Percentiles rank a stretch among this genome's conserved stretches.
phyloP scores from a whole-genome alignment of 1,140 invertebrate genomes.

The Thaumetopoea pityocampa region DNA sequence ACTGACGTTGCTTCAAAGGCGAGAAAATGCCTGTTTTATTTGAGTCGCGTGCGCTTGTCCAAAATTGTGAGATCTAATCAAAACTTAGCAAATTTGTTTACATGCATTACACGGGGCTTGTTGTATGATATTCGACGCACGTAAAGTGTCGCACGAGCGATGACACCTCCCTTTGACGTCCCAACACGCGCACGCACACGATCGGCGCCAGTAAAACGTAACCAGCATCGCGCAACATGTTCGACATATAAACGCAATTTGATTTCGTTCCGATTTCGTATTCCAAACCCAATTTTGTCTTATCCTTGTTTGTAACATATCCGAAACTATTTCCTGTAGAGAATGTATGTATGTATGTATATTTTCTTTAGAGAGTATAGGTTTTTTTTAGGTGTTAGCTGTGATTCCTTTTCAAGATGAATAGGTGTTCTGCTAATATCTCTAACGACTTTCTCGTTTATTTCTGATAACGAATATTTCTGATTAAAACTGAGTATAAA shows the following conservation, averaged over 20 bases:
- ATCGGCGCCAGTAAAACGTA: slow-evolving; percentile 52
- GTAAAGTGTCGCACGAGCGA: slow-evolving; percentile 42
- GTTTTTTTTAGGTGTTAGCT: no score
- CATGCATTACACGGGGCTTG: slow-evolving; percentile 44
- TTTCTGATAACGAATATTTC: no score
- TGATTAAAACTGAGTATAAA: no score
- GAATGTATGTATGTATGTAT: no score
- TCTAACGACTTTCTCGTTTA: no score
- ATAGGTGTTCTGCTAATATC: no score
- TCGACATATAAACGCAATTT: slow-evolving; percentile 57
- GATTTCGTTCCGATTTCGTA: slow-evolving; percentile 37
- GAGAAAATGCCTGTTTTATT: slow-evolving; percentile 36
- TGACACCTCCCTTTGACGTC: slow-evolving; percentile 57
- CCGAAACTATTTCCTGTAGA: slow-evolving; percentile 28
- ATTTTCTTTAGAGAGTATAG: no score
- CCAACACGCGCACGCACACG: slow-evolving; percentile 25
- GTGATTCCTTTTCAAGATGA: no score
- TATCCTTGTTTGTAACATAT: slow-evolving; percentile 35
- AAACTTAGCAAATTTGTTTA: slow-evolving; percentile 70
- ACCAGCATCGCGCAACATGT: slow-evolving; percentile 41
- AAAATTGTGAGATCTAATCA: slow-evolving; percentile 72
- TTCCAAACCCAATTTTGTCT: slow-evolving; percentile 23
- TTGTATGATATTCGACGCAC: slow-evolving; percentile 51
- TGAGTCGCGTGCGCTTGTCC: slow-evolving; percentile 39
- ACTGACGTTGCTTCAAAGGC: no score